Evolutionary conservation across 2,888 invertebrate genomes (phyloP).

Genomic region (Calameuta filiformis): DNA sequence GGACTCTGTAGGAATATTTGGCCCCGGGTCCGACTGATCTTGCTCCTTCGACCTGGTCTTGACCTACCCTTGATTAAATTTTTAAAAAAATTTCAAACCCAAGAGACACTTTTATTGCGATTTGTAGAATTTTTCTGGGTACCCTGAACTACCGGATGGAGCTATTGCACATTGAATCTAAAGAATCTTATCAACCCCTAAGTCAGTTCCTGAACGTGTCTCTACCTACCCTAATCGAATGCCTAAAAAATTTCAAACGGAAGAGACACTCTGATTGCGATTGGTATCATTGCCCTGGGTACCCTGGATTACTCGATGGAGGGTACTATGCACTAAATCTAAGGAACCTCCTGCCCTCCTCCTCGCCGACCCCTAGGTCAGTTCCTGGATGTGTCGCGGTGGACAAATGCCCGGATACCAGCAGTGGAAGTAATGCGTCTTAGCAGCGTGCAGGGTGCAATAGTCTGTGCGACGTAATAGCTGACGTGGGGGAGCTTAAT

Average conservation of each 20-base stretch:
- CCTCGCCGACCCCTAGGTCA: slow-evolving; percentile 27
- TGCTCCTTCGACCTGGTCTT: neutral
- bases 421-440: slow-evolving; percentile 65
- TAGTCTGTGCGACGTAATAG: slow-evolving; percentile 15
- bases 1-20: neutral
- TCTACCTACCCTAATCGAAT: too few relatives aligned
- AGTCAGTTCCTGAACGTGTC: slow-evolving; percentile 60
- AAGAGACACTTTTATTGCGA: neutral
- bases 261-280: too few relatives aligned
- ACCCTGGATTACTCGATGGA: neutral
- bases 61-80: neutral
- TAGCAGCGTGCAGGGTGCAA: slow-evolving; percentile 39
- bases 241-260: too few relatives aligned
- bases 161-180: slow-evolving; percentile 1
- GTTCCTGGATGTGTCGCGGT: slow-evolving; percentile 62
- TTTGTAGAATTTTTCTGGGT: neutral
- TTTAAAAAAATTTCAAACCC: neutral
- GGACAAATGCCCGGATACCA: slow-evolving; percentile 66
- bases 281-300: too few relatives aligned
- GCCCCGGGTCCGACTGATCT: neutral
- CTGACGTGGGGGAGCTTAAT: slow-evolving; percentile 8
- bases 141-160: too few relatives aligned
- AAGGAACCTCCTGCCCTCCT: slow-evolving; percentile 18
- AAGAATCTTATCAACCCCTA: slow-evolving; percentile 29
- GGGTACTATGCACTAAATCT: slow-evolving; percentile 9